Evolutionary conservation across 2,888 invertebrate genomes (phyloP).

Genomic region (Eupithecia exiguata): DNA sequence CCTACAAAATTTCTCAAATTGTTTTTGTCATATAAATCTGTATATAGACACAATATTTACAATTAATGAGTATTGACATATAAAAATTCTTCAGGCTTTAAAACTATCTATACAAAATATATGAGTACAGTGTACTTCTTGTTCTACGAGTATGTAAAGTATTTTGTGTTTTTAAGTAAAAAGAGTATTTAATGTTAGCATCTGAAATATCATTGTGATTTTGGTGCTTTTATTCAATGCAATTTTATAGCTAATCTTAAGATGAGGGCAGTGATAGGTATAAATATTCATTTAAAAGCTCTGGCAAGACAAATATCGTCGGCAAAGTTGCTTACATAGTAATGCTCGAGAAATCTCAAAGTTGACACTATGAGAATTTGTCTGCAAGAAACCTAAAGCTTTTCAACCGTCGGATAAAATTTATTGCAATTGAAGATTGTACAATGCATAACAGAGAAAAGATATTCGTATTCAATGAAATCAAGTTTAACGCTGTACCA

Average conservation of each 20-base stretch:
- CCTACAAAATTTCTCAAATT: conserved; percentile 70
- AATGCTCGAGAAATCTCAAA: conserved; percentile 4
- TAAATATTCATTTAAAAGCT: conserved; percentile 29
- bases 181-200: conserved; percentile 23
- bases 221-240: conserved; percentile 24
- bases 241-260: conserved; percentile 19
- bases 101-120: conserved; percentile 49
- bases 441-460: conserved; percentile 15
- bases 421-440: conserved; percentile 27
- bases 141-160: conserved; percentile 11
- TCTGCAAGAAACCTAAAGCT: conserved; percentile 6
- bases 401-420: conserved; percentile 1
- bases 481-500: not conserved
- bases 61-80: conserved; percentile 79
- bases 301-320: conserved; percentile 43
- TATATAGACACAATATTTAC: conserved; percentile 69
- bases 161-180: conserved; percentile 7
- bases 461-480: not conserved
- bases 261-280: conserved; percentile 13
- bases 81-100: conserved; percentile 61
- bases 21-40: conserved; percentile 49
- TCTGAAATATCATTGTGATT: conserved; percentile 40
- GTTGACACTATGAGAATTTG: not conserved
- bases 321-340: conserved; percentile 23
- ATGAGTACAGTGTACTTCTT: conserved; percentile 37